phyloP scores from a whole-genome alignment of 2,113 vertebrate genomes.

The Philantomba maxwellii region DNA sequence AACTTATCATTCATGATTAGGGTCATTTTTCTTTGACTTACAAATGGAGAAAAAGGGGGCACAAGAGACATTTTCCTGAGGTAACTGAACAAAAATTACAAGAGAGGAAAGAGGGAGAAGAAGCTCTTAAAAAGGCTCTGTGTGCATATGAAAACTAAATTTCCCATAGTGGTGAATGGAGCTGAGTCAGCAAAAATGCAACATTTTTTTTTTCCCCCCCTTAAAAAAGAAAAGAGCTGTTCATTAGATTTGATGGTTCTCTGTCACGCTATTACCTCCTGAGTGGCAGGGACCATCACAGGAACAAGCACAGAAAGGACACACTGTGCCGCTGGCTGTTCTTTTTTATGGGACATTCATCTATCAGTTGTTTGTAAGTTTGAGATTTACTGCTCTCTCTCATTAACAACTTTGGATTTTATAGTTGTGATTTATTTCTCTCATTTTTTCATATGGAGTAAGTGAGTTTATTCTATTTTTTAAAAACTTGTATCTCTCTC shows the following conservation, averaged over 20 bases:
- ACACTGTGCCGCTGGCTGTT: rapidly evolving
- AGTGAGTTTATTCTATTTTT: background rate
- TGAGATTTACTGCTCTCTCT: background rate
- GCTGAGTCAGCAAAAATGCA: background rate
- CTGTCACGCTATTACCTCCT: rapidly evolving
- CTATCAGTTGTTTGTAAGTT: background rate
- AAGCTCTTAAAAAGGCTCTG: background rate
- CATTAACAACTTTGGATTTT: background rate
- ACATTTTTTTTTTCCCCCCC: too few relatives aligned
- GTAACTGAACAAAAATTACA: background rate
- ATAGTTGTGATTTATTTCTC: background rate
- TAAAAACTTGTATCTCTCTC: background rate
- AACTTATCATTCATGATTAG: background rate
- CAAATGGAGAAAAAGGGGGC: background rate
- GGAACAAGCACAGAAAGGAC: background rate
- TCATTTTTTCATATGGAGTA: background rate
- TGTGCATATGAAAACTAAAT: background rate
- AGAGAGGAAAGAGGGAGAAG: background rate
- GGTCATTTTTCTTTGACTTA: background rate
- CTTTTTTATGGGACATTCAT: background rate
- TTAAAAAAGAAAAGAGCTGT: background rate
- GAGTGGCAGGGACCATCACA: rapidly evolving
- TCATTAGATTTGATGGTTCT: background rate
- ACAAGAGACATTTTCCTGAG: background rate
- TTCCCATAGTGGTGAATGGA: background rate